Evolutionary conservation across 35 echinoderm and acorn worm species (phyloP).

Genomic region (Strongylocentrotus purpuratus): DNA sequence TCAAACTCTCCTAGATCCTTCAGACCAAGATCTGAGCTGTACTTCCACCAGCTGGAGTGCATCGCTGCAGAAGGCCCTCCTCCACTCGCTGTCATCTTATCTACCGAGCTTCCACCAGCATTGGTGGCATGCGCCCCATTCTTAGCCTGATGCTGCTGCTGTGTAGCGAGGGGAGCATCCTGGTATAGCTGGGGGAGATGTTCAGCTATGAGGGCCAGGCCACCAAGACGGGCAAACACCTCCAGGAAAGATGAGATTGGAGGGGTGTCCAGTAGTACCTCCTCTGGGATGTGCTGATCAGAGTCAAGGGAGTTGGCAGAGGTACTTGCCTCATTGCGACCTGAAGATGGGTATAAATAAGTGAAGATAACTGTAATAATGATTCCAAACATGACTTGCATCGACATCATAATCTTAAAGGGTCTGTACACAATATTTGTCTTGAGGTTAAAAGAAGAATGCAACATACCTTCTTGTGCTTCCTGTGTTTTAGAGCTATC

Average conservation of each 20-base stretch:
- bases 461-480: constrained; percentile 66
- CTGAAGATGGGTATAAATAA: background rate
- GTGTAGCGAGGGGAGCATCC: background rate
- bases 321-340: constrained; percentile 32
- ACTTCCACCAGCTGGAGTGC: constrained; percentile 45
- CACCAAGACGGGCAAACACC: constrained; percentile 94
- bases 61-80: constrained; percentile 9
- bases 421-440: background rate
- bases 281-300: constrained; percentile 54
- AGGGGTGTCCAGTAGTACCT: constrained; percentile 72
- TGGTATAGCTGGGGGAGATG: constrained; percentile 76
- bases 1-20: constrained; percentile 45
- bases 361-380: background rate
- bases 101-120: background rate
- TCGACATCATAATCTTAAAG: background rate
- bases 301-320: background rate
- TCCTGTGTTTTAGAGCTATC: constrained; percentile 86
- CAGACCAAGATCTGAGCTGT: constrained; percentile 35
- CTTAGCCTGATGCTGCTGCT: constrained; percentile 26
- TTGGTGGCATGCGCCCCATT: background rate
- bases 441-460: background rate
- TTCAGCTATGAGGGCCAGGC: constrained; percentile 93
- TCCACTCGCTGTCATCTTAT: constrained; percentile 15
- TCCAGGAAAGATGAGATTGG: constrained; percentile 90
- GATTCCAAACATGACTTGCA: background rate